Conservation (phyloP, 1,140 invertebrate genomes). For the Maconellicoccus hirsutus region DNA sequence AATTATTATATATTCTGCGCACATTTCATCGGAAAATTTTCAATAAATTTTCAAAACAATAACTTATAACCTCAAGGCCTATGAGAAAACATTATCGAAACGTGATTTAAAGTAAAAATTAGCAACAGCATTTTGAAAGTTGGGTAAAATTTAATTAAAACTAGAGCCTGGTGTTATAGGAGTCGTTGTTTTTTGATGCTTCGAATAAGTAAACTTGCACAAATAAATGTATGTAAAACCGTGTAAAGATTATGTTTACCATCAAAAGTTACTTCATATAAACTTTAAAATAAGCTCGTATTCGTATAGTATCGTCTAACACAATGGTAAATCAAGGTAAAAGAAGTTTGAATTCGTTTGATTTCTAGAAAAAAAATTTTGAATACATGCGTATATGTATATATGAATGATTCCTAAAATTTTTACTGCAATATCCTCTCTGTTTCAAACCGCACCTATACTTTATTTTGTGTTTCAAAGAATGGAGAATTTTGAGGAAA, state of each 20-base stretch:
- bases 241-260: constrained; percentile 4
- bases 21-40: too few species aligned
- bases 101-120: background rate
- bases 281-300: background rate
- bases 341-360: background rate
- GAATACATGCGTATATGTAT: background rate
- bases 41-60: too few species aligned
- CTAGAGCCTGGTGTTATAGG: background rate
- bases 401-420: background rate
- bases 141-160: constrained; percentile 10
- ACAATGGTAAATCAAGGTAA: background rate
- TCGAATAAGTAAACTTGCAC: background rate
- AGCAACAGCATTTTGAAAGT: background rate
- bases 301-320: background rate
- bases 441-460: too few species aligned
- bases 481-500: too few species aligned
- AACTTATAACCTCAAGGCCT: too few species aligned
- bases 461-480: too few species aligned
- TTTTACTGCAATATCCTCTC: too few species aligned
- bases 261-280: background rate
- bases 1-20: too few species aligned
- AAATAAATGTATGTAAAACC: background rate
- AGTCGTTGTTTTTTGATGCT: background rate
- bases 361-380: background rate
- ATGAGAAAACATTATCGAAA: background rate